phyloP scores from a whole-genome alignment of 1,140 invertebrate genomes.

The Andrena cerasifolii region DNA sequence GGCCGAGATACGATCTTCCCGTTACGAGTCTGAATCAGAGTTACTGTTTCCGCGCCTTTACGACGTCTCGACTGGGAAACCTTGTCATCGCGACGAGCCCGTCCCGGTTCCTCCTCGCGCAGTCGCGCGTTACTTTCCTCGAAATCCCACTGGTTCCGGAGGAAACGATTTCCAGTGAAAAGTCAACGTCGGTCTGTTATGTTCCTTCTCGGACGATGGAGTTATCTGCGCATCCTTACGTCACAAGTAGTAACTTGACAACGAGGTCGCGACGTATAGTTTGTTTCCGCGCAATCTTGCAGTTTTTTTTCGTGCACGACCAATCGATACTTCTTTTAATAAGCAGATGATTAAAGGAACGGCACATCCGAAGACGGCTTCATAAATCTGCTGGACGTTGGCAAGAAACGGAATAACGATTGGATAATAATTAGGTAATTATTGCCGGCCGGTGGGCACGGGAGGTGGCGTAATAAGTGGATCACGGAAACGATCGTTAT shows the following conservation, averaged over 20 bases:
- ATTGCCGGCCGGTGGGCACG: slow-evolving; percentile 17
- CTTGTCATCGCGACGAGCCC: slow-evolving; percentile 10
- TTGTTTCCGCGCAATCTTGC: no score
- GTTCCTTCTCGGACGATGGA: no score
- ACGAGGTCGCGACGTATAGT: no score
- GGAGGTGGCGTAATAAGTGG: slow-evolving; percentile 46
- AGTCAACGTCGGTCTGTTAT: not conserved
- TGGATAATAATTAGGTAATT: slow-evolving; percentile 49
- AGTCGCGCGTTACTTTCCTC: not conserved
- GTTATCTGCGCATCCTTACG: no score
- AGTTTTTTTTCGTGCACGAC: not conserved
- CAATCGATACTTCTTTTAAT: not conserved
- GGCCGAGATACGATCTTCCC: slow-evolving; percentile 36
- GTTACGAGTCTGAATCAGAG: slow-evolving; percentile 34
- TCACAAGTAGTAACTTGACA: no score
- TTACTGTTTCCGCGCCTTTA: slow-evolving; percentile 34
- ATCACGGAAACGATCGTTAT: slow-evolving; percentile 50
- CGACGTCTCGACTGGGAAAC: slow-evolving; percentile 26
- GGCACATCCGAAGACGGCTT: not conserved
- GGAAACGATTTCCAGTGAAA: not conserved
- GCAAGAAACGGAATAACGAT: not conserved
- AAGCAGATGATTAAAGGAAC: not conserved
- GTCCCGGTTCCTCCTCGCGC: not conserved
- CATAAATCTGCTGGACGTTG: not conserved
- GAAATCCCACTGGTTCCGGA: not conserved